Evolutionary conservation across 1,140 invertebrate species (phyloP), one percentile per base, ranked within the genome.

Genomic region (Drosophila simulans): DNA sequence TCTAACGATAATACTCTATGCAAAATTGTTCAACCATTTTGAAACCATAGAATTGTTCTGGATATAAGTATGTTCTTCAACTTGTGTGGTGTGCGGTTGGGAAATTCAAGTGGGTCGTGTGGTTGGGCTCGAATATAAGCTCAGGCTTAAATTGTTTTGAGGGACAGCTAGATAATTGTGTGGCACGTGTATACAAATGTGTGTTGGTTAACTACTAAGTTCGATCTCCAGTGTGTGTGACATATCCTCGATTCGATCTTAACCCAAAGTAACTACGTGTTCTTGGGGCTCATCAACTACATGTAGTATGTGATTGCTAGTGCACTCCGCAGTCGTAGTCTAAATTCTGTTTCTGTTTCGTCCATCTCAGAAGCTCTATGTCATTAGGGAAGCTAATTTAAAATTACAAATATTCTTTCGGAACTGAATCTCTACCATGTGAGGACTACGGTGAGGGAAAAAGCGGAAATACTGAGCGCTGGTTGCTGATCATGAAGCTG

Each of bases 1-100:
- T 48, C 58, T 60, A 77, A 78, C 77, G 75, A 76, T 80, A 75
- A 57, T 58, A 63, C 68, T 73, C 69, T 81, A 78, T 77, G 72
- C 79, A 46, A 75, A 81, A 86, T 80, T 83, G 76, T 80, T 89
- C 84, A 89, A 89, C 84, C 84, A 77, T 89, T 79, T 89, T 89
- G 84, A 89, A 89, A 89, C 84, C 84, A 89, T 89, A 89, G 85
- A 88, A 89, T 89, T 84, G 43, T 69, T 84, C 55, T 64, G 78
- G 80, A 80, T 71, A 65, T 70, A 57, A 57, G 54, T 69, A 55
- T 73, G 68, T 74, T 49, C 39, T 60, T 63, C 39, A 68, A 55
- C 54, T 68, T 64, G 12, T 54, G 43, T 51, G 65, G 52, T 54
- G 52, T 77, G 49, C 55, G 63, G 40, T 55, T 55, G 64, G 66